Base-by-base conservation (phyloP, 2,797 vertebrate species). In the Harpagifer antarcticus region DNA sequence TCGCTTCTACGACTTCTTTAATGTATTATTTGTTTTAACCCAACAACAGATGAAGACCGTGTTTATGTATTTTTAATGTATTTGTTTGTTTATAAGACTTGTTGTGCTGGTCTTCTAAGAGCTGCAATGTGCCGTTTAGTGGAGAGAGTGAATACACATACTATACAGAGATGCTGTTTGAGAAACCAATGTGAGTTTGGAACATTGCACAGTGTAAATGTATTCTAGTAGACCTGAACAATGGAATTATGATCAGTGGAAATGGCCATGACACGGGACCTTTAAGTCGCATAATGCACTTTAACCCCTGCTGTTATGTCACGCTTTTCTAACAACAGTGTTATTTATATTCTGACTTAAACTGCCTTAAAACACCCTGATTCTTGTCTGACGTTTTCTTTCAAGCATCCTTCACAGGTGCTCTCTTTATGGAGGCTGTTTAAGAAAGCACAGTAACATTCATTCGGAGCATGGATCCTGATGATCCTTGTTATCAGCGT, bases 201-300 rank as follows among this genome's bases (percentile, higher is more conserved):
- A n/a, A n/a, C n/a, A n/a, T n/a, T n/a, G n/a, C n/a, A n/a, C n/a
- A n/a, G n/a, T n/a, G n/a, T n/a, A n/a, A n/a, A n/a, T n/a, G n/a
- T n/a, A n/a, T n/a, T n/a, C n/a, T n/a, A n/a, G n/a, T n/a, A n/a
- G n/a, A n/a, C n/a, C n/a, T n/a, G n/a, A n/a, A n/a, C n/a, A n/a
- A n/a, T n/a, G n/a, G n/a, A n/a, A n/a, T n/a, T n/a, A n/a, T n/a
- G n/a, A n/a, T n/a, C n/a, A n/a, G n/a, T n/a, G n/a, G n/a, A n/a
- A n/a, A n/a, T n/a, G n/a, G n/a, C n/a, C n/a, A n/a, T n/a, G n/a
- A n/a, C n/a, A n/a, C n/a, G n/a, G n/a, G n/a, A n/a, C n/a, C n/a
- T n/a, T 72, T n/a, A 37, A 61, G 52, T 82, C 47, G 71, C 64
- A 76, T 8, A 44, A 64, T 59, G 75, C 70, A 80, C 81, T 79